These are phyloP conservation scores for Holothuria scabra DNA, from an alignment of 53 echinoderm and acorn worm species.

Conservation along the genomic window DNA sequence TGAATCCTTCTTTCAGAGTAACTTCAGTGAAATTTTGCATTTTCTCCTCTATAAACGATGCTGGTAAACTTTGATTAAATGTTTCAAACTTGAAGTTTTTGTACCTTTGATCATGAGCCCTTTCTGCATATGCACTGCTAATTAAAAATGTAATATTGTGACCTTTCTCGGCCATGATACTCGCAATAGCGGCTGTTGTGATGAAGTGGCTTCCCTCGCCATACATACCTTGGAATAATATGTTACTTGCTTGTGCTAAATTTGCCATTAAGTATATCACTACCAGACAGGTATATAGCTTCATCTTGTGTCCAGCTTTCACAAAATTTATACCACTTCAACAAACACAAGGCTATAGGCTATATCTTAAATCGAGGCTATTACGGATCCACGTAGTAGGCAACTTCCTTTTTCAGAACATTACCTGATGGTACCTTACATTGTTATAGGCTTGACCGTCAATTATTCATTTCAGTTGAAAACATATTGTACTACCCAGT, in stretches of 20 bases:
- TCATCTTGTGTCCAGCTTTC: too few relatives aligned
- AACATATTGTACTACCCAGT: too few relatives aligned
- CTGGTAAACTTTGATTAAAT: neutral
- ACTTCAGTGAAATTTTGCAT: neutral
- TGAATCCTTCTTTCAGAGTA: slow-evolving; percentile 15
- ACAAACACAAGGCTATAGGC: too few relatives aligned
- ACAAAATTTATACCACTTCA: too few relatives aligned
- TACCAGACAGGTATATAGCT: too few relatives aligned
- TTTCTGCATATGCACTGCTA: neutral
- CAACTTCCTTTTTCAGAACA: too few relatives aligned
- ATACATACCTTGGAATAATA: neutral
- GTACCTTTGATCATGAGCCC: neutral
- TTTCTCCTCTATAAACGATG: neutral
- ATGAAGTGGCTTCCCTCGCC: slow-evolving; percentile 15
- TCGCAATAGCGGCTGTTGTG: neutral
- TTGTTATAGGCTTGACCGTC: too few relatives aligned
- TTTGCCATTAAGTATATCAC: too few relatives aligned
- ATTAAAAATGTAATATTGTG: slow-evolving; percentile 14
- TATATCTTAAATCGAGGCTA: too few relatives aligned
- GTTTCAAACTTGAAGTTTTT: neutral
- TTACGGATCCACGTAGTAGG: too few relatives aligned
- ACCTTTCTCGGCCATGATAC: neutral
- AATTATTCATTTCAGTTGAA: too few relatives aligned
- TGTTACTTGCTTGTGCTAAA: neutral
- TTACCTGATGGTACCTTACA: too few relatives aligned